Percentiles rank a stretch among this genome's conserved stretches.
Conservation (phyloP, 2,888 invertebrate species). For the Xestia rhomboidea region DNA sequence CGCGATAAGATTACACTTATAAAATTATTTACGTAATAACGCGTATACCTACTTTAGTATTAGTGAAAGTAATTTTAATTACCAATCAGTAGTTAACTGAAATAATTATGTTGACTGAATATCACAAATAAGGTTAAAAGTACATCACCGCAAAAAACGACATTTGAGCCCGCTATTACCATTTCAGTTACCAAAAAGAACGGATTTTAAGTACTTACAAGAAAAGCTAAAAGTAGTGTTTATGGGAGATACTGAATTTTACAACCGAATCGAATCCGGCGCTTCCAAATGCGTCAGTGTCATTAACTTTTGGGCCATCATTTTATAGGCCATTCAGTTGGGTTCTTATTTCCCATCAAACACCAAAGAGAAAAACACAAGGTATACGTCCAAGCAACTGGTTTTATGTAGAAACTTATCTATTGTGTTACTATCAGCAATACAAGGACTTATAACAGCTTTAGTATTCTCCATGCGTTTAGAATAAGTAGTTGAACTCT, state of each 20-base stretch:
- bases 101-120: constrained; percentile 1
- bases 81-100: constrained; percentile 25
- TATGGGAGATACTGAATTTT: constrained; percentile 63
- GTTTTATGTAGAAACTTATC: constrained; percentile 42
- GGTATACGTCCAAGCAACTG: constrained; percentile 6
- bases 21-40: constrained; percentile 41
- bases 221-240: constrained; percentile 44
- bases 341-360: constrained; percentile 29
- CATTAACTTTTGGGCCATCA: constrained; percentile 59
- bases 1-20: constrained; percentile 50
- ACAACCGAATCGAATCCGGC: constrained; percentile 63
- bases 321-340: constrained; percentile 44
- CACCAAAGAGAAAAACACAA: constrained; percentile 17
- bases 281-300: constrained; percentile 57
- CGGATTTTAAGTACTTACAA: constrained; percentile 34
- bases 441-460: constrained; percentile 19
- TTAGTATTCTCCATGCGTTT: constrained; percentile 44
- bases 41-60: constrained; percentile 13
- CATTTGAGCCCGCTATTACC: constrained; percentile 22
- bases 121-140: constrained; percentile 22
- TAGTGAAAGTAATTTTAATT: constrained; percentile 40
- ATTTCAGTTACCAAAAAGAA: constrained; percentile 45
- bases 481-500: constrained; percentile 42
- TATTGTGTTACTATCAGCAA: constrained; percentile 14
- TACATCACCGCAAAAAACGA: constrained; percentile 14